Evolutionary conservation across 2,888 invertebrate species (phyloP), one percentile per base, ranked within the genome.

Genomic region (Microctonus aethiopoides): DNA sequence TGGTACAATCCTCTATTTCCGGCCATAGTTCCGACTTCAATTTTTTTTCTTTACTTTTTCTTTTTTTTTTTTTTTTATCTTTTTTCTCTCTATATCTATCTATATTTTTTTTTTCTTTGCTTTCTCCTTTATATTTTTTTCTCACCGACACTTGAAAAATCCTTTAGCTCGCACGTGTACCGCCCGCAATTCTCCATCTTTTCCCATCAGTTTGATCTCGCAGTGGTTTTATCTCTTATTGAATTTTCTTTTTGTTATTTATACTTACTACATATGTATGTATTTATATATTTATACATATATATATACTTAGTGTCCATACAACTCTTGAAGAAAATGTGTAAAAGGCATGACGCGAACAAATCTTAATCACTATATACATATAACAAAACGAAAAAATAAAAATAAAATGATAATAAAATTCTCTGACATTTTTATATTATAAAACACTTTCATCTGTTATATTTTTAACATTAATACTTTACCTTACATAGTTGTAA

Each of bases 11-110:
- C 5, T 16, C 62, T 32, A 62, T 62, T 68, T 68, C 56, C 56
- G 56, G 54, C 54, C 7, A 56, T 29, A 54, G 41, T 68, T 68
- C 67, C 61, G 61, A 67, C 61, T 60, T 67, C 24, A 67, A 67
- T 67, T 61, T 46, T 20, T 22, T 10, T 61, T 52, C n/a, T n/a
- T n/a, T n/a, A n/a, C n/a, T n/a, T n/a, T 26, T 54, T 52, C n/a
- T n/a, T n/a, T 26, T 54, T 52, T 52, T 20, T 5, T 10, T 52
- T 9, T 54, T 22, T 11, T 22, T 10, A 54, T 54, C 11, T 54
- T 2, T n/a, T 7, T 54, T 54, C 20, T n/a, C n/a, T n/a, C n/a
- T n/a, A n/a, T n/a, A n/a, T n/a, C n/a, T n/a, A n/a, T n/a, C n/a
- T n/a, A n/a, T n/a, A n/a, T n/a, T n/a, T n/a, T n/a, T n/a, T n/a